Evolutionary conservation across 2,888 invertebrate genomes (phyloP).

Genomic region (Pachycephus smyrnensis): DNA sequence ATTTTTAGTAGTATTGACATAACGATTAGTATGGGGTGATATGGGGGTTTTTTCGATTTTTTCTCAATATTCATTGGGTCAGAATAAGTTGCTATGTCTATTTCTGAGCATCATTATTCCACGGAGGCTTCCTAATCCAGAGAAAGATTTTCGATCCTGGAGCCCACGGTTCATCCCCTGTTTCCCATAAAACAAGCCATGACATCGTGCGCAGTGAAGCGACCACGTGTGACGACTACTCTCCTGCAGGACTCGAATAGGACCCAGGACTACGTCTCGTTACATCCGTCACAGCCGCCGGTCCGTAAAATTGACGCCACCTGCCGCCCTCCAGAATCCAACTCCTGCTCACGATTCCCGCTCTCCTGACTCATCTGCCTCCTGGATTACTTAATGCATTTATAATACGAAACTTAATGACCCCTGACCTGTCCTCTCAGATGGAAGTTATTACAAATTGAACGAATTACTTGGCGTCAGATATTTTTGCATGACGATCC

Average conservation of each 20-base stretch:
- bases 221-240: constrained; percentile 50
- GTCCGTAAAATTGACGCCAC: constrained; percentile 67
- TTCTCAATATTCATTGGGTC: too few relatives aligned
- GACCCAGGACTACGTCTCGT: constrained; percentile 42
- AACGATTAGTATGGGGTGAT: not conserved
- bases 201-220: constrained; percentile 62
- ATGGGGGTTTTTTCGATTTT: not conserved
- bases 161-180: constrained; percentile 26
- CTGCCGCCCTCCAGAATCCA: constrained; percentile 60
- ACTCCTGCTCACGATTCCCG: constrained; percentile 21
- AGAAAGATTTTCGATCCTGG: constrained; percentile 33
- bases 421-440: constrained; percentile 51
- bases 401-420: constrained; percentile 61
- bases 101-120: not conserved
- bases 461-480: not conserved
- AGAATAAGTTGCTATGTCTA: not conserved
- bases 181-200: constrained; percentile 63
- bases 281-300: constrained; percentile 66
- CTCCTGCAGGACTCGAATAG: constrained; percentile 15
- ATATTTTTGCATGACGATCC: not conserved
- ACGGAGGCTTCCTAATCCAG: not conserved
- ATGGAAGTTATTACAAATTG: constrained; percentile 38
- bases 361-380: constrained; percentile 37
- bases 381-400: constrained; percentile 60
- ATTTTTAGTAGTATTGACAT: too few relatives aligned